A percentile compares a stretch with the other conserved stretches of the same genome.
phyloP scores from a whole-genome alignment of 2,888 invertebrate genomes.

The Aphelenchoides bicaudatus region DNA sequence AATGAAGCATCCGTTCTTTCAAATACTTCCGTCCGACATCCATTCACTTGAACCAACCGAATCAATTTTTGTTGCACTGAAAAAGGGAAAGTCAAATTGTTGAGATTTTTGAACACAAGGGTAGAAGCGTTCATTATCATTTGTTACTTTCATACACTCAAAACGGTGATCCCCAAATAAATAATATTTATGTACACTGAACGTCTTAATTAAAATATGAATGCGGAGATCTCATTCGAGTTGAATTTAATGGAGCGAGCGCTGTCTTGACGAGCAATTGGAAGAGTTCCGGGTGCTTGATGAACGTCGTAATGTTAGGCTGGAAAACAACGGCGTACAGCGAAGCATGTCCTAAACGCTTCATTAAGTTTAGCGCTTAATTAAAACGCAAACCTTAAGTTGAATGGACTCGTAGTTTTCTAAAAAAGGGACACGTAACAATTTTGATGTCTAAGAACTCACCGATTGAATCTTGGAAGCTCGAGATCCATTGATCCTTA shows the following conservation, averaged over 20 bases:
- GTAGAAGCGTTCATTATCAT: too few relatives aligned
- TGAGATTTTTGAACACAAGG: background rate
- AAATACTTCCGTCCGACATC: constrained; percentile 80
- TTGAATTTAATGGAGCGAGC: constrained; percentile 32
- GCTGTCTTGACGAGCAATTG: constrained; percentile 24
- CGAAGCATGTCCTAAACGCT: constrained; percentile 33
- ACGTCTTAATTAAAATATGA: background rate
- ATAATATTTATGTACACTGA: background rate
- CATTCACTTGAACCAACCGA: constrained; percentile 74
- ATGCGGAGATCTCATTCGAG: background rate
- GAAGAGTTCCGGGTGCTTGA: constrained; percentile 33
- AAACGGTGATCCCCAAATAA: background rate
- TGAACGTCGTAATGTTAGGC: constrained; percentile 44
- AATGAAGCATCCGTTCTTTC: constrained; percentile 83
- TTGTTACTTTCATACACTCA: background rate
- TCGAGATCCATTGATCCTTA: background rate
- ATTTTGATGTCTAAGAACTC: constrained; percentile 61
- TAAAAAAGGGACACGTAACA: too few relatives aligned
- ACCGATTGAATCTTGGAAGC: constrained; percentile 60
- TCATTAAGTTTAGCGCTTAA: too few relatives aligned
- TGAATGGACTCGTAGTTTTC: constrained; percentile 62
- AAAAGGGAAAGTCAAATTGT: background rate
- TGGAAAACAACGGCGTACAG: constrained; percentile 57
- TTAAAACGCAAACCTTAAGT: constrained; percentile 47
- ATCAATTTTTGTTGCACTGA: constrained; percentile 41